Evolutionary conservation across 1,140 invertebrate species (phyloP).

Genomic region (Zaprionus ornatus): DNA sequence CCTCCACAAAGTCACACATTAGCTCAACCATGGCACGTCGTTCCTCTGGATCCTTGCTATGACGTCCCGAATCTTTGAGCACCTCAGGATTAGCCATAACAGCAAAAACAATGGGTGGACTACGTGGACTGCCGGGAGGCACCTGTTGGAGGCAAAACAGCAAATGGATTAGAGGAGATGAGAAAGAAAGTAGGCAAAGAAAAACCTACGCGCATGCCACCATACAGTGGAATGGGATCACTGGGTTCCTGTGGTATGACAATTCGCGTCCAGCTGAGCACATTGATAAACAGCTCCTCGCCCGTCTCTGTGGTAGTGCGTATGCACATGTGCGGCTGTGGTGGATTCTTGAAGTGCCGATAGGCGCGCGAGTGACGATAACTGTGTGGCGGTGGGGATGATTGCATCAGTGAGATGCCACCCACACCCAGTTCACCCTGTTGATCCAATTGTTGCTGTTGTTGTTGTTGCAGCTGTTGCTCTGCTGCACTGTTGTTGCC

Average conservation of each 20-base stretch:
- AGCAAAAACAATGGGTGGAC: constrained; percentile 87
- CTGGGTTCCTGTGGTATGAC: constrained; percentile 87
- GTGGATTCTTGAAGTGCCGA: constrained; percentile 88
- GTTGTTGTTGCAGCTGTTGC: constrained; percentile 46
- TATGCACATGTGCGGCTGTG: constrained; percentile 90
- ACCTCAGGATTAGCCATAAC: constrained; percentile 90
- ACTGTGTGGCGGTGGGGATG: constrained; percentile 79
- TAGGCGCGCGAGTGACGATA: constrained; percentile 85
- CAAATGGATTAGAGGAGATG: neutral
- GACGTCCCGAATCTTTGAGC: constrained; percentile 87
- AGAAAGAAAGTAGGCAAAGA: neutral
- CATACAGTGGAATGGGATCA: constrained; percentile 88
- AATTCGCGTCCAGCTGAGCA: constrained; percentile 89
- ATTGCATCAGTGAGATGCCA: constrained; percentile 71
- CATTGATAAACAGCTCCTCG: constrained; percentile 87
- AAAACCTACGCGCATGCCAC: constrained; percentile 87
- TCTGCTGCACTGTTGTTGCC: constrained; percentile 48
- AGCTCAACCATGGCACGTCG: constrained; percentile 87
- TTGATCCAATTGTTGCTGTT: constrained; percentile 54
- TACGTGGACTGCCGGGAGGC: constrained; percentile 86
- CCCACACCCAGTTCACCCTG: constrained; percentile 59
- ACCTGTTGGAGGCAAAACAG: constrained; percentile 49
- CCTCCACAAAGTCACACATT: constrained; percentile 89
- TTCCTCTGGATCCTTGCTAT: constrained; percentile 87
- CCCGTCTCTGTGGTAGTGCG: constrained; percentile 87